A percentile compares a stretch with the other conserved stretches of the same genome.
phyloP scores from a whole-genome alignment of 1,140 invertebrate genomes.

The Cydia amplana region DNA sequence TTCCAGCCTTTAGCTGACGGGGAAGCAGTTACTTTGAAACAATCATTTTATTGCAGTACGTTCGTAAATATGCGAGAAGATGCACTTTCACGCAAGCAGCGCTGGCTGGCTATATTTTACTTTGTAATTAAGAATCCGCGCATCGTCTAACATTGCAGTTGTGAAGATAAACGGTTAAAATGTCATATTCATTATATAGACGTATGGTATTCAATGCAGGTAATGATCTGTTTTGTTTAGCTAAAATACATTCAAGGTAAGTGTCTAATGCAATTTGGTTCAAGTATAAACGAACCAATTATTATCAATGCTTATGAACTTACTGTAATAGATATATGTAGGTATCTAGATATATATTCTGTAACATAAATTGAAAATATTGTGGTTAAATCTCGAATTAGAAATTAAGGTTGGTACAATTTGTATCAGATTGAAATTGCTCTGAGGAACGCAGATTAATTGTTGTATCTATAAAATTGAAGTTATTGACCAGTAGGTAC shows the following conservation, averaged over 20 bases:
- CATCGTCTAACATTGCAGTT: neutral
- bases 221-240: neutral
- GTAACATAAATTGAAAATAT: no score
- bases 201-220: neutral
- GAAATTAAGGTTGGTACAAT: no score
- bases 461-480: no score
- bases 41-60: neutral
- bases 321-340: no score
- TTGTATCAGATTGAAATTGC: no score
- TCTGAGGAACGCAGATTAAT: no score
- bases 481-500: no score
- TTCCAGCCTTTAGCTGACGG: neutral
- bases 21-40: neutral
- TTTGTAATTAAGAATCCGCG: constrained; percentile 10
- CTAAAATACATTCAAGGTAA: neutral
- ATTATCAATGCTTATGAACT: neutral
- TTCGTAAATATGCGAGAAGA: neutral
- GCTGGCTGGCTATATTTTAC: neutral
- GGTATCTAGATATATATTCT: no score
- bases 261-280: neutral
- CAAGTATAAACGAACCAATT: neutral
- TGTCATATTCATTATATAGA: neutral
- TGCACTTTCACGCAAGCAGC: neutral
- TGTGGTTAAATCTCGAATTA: no score
- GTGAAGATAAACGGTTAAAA: neutral